Evolutionary conservation across 2,113 vertebrate species (phyloP).

Genomic region (Smithornis capensis): DNA sequence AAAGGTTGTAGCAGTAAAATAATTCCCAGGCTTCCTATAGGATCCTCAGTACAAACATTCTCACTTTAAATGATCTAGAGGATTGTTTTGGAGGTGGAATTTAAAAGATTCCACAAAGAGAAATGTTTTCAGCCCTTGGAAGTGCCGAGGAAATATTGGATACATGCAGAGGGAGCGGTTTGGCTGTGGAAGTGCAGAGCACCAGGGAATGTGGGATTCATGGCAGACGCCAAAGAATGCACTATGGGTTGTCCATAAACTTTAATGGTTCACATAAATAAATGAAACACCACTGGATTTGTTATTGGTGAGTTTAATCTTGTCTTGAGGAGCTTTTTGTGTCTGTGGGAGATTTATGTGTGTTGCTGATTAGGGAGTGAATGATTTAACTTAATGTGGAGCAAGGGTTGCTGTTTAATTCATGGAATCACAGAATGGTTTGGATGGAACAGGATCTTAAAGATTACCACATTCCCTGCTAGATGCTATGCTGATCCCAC

Average conservation of each 20-base stretch:
- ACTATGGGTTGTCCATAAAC: rapidly evolving
- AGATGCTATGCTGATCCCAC: not conserved
- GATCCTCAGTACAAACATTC: not conserved
- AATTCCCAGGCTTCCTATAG: not conserved
- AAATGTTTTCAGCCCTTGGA: not conserved
- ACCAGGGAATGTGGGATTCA: not conserved
- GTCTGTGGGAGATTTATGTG: not conserved
- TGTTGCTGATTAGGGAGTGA: not conserved
- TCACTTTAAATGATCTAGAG: not conserved
- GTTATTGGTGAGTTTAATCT: not conserved
- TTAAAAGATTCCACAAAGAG: not conserved
- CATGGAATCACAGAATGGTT: not conserved
- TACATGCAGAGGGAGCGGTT: not conserved
- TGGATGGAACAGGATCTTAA: not conserved
- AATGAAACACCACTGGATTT: not conserved
- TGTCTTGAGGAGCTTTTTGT: not conserved
- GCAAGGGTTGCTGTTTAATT: rapidly evolving
- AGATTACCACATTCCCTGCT: not conserved
- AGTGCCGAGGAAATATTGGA: not conserved
- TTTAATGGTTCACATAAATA: not conserved
- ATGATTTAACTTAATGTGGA: not conserved
- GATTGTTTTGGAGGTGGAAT: not conserved
- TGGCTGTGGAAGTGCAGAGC: not conserved
- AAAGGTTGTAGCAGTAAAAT: not conserved
- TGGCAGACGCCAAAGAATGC: not conserved